Conservation (phyloP, 2,797 vertebrate species). For the Melanotaenia parkinsoni region DNA sequence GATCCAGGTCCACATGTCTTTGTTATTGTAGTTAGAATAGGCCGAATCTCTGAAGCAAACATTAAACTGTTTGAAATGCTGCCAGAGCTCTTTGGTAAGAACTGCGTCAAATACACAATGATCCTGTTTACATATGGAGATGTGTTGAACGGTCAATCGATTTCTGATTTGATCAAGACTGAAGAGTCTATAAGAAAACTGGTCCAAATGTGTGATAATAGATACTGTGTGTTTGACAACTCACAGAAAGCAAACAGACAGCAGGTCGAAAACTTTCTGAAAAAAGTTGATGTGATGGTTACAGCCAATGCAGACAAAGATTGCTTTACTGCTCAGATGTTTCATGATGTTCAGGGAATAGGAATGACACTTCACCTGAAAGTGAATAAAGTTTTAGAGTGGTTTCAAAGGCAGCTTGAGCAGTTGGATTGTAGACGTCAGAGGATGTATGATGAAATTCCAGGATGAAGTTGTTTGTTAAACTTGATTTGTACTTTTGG, state of each 20-base stretch:
- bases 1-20: conserved; percentile 3
- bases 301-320: neutral
- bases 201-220: neutral
- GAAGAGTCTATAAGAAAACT: neutral
- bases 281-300: neutral
- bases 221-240: neutral
- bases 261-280: neutral
- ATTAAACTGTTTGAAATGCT: fast-evolving
- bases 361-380: no score
- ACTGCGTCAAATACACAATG: neutral
- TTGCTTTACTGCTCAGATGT: neutral
- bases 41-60: fast-evolving
- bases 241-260: neutral
- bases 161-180: neutral
- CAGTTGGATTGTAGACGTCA: no score
- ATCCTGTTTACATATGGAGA: conserved; percentile 12
- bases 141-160: fast-evolving
- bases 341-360: neutral
- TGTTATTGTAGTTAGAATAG: neutral
- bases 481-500: no score
- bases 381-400: no score
- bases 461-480: no score
- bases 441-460: no score
- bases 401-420: no score
- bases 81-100: neutral